A percentile compares a stretch with the other conserved stretches of the same genome.
phyloP scores from a whole-genome alignment of 2,888 invertebrate genomes.

The Cryptus armator region DNA sequence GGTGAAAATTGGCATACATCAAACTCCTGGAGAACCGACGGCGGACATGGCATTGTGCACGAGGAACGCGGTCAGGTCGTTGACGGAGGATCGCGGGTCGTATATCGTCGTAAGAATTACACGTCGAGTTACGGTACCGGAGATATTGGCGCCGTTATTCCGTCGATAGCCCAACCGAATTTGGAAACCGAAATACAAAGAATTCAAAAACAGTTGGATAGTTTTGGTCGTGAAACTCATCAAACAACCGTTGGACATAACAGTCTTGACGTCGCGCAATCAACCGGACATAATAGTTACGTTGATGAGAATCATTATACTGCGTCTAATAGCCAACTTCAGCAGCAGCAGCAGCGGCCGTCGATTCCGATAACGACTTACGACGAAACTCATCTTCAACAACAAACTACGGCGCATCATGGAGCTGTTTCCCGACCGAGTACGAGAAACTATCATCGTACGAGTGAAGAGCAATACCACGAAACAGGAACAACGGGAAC shows the following conservation, averaged over 20 bases:
- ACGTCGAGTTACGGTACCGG: slow-evolving; percentile 75
- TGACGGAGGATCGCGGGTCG: slow-evolving; percentile 74
- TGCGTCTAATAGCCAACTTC: background rate
- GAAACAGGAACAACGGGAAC: slow-evolving; percentile 5
- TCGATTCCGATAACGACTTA: background rate
- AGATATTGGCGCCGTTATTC: slow-evolving; percentile 55
- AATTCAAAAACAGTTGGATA: slow-evolving; percentile 67
- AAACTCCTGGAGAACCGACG: slow-evolving; percentile 66
- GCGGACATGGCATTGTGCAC: slow-evolving; percentile 65
- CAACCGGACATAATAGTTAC: slow-evolving; percentile 24
- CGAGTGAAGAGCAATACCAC: slow-evolving; percentile 2
- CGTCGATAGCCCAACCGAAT: slow-evolving; percentile 36
- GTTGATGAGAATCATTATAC: slow-evolving; percentile 19
- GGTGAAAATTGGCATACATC: slow-evolving; percentile 67
- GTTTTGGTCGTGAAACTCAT: slow-evolving; percentile 65
- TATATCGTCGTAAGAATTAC: slow-evolving; percentile 79
- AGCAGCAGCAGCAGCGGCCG: background rate
- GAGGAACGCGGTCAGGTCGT: slow-evolving; percentile 70
- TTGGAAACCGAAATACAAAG: slow-evolving; percentile 66
- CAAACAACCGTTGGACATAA: slow-evolving; percentile 29
- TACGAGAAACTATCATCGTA: slow-evolving; percentile 8
- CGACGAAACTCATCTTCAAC: background rate
- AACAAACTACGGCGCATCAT: background rate
- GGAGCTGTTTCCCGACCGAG: background rate
- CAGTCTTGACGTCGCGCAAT: slow-evolving; percentile 1